Percentiles rank a stretch among this genome's conserved stretches.
Evolutionary conservation across 35 echinoderm and acorn worm genomes (phyloP).

Genomic region (Heliocidaris tuberculata): DNA sequence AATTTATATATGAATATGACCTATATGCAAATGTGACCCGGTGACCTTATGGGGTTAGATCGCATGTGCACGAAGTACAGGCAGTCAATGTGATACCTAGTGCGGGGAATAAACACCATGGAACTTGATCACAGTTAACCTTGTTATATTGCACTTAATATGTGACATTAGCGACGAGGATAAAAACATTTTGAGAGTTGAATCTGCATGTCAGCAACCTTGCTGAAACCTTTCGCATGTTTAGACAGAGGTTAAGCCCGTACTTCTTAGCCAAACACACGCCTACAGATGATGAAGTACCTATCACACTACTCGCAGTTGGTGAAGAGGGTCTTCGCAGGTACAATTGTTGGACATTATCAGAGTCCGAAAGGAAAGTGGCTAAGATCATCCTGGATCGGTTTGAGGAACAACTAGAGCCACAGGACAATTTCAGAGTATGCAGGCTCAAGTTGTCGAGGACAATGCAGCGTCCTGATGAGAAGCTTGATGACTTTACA

Average conservation of each 20-base stretch:
- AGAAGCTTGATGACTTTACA: not conserved
- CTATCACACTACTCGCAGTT: not conserved
- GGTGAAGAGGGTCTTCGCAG: not conserved
- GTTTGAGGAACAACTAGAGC: not conserved
- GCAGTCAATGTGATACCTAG: too few species aligned
- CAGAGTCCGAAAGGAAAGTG: not conserved
- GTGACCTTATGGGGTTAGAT: too few species aligned
- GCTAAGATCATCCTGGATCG: not conserved
- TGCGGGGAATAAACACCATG: too few species aligned
- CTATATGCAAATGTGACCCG: too few species aligned
- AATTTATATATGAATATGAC: too few species aligned
- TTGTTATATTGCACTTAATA: too few species aligned
- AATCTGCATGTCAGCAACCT: too few species aligned
- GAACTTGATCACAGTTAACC: too few species aligned
- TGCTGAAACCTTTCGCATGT: not conserved
- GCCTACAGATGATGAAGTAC: not conserved
- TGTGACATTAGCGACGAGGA: too few species aligned
- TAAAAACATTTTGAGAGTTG: too few species aligned
- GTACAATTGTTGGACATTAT: constrained; percentile 8
- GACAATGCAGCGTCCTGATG: not conserved
- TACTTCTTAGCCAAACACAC: not conserved
- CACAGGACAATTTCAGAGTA: not conserved
- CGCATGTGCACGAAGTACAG: too few species aligned
- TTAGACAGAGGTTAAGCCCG: not conserved
- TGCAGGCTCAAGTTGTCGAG: not conserved